Evolutionary conservation across 2,888 invertebrate genomes (phyloP).

Genomic region (Rotaria socialis): DNA sequence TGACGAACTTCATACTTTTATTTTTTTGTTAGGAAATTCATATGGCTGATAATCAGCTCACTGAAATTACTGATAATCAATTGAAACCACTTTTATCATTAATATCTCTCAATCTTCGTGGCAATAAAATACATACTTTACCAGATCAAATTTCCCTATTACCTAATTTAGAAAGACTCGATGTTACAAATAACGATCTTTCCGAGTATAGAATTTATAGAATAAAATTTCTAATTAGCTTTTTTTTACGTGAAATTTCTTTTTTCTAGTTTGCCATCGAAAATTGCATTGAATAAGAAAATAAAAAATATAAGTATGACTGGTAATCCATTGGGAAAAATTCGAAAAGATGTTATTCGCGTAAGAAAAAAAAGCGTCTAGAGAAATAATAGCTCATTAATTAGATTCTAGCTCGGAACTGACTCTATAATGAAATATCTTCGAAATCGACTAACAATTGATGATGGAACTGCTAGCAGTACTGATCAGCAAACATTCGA

Average conservation of each 20-base stretch:
- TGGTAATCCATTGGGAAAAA: conserved; percentile 15
- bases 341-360: conserved; percentile 30
- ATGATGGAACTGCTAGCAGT: background rate
- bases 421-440: conserved; percentile 28
- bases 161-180: conserved; percentile 73
- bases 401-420: background rate
- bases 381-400: background rate
- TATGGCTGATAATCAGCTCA: conserved; percentile 76
- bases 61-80: conserved; percentile 52
- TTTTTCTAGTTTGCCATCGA: background rate
- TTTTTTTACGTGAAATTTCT: background rate
- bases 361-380: background rate
- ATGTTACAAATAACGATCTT: conserved; percentile 75
- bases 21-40: conserved; percentile 52
- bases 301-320: conserved; percentile 28
- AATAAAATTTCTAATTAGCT: background rate
- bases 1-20: background rate
- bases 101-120: background rate
- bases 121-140: conserved; percentile 56
- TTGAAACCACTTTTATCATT: background rate
- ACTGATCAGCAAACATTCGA: background rate
- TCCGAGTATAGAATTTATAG: conserved; percentile 56
- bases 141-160: conserved; percentile 74
- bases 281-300: conserved; percentile 33
- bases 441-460: conserved; percentile 31